Evolutionary conservation across 2,797 vertebrate genomes (phyloP).

Genomic region (Gymnothorax reevesii): DNA sequence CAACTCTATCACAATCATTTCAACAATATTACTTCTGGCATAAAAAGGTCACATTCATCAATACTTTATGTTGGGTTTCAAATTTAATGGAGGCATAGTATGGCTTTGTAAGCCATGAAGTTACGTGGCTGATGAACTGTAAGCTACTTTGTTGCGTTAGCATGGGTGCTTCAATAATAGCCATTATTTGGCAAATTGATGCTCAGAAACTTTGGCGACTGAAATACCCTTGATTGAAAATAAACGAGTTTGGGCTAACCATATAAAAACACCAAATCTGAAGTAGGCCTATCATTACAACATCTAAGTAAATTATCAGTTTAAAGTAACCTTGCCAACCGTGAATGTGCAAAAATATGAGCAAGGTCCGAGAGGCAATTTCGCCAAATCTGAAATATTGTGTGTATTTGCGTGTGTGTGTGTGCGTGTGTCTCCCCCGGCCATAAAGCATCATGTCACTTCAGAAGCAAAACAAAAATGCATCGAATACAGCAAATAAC

Average conservation of each 20-base stretch:
- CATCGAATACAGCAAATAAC: too few relatives aligned
- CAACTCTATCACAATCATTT: background rate
- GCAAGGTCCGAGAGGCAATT: background rate
- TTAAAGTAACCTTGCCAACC: background rate
- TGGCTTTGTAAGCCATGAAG: background rate
- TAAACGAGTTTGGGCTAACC: background rate
- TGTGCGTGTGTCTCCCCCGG: too few relatives aligned
- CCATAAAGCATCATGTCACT: too few relatives aligned
- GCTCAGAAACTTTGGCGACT: background rate
- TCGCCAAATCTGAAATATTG: background rate
- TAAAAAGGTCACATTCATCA: background rate
- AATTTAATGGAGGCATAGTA: background rate
- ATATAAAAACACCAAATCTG: background rate
- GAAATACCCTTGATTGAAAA: background rate
- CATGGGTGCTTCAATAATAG: background rate
- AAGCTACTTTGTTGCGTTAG: background rate
- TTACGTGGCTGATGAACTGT: background rate
- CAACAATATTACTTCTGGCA: background rate
- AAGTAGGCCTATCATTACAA: background rate
- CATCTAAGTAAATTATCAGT: background rate
- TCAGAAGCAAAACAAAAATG: too few relatives aligned
- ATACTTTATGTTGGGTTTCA: background rate
- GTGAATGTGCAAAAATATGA: background rate
- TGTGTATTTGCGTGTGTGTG: too few relatives aligned
- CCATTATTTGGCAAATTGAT: background rate